Evolutionary conservation across 2,797 vertebrate species (phyloP), one percentile per base, ranked within the genome.

Genomic region (Kryptopterus vitreolus): DNA sequence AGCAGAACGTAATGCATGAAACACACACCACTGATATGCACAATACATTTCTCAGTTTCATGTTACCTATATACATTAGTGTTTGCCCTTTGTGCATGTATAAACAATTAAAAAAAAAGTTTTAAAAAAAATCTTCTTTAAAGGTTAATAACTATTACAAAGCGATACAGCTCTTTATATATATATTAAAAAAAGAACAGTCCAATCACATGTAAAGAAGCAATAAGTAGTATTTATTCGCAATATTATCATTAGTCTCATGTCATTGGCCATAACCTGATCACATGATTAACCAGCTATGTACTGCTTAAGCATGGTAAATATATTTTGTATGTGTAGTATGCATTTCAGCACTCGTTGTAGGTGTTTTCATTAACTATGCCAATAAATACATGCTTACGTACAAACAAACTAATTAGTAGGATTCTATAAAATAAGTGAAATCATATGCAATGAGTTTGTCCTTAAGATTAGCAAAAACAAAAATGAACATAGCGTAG

Each of bases 51-150:
- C 46, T 65, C 50, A 22, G 38, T 24, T 29, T 46, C 58, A 78
- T 69, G 22, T 22, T 46, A 58, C 76, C 20, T 68, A 68, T 57
- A 58, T 76, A 63, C 12, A 76, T 33, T 4, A 33, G 8, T 26
- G 38, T 69, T 33, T 53, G n/a, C n/a, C 90, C 86, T 90, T 90
- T 87, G 88, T 88, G 88, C 88, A 91, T 80, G 22, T 85, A 65
- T 62, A 77, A 92, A 87, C 91, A 92, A 91, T 91, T 85, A 90
- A 88, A 91, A 91, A 85, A 87, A 84, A 6, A 10, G 85, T 22
- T 89, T 86, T 53, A 90, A 91, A 87, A 92, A 89, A 87, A 92
- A 89, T 79, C 83, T 87, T 88, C 92, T 91, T n/a, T 87, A 87
- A 91, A 91, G 89, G 89, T 87, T 89, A 90, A 82, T 87, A 77